Evolutionary conservation across 2,113 vertebrate genomes (phyloP), one percentile per base, ranked within the genome.

Genomic region (Pelmatolapia mariae): DNA sequence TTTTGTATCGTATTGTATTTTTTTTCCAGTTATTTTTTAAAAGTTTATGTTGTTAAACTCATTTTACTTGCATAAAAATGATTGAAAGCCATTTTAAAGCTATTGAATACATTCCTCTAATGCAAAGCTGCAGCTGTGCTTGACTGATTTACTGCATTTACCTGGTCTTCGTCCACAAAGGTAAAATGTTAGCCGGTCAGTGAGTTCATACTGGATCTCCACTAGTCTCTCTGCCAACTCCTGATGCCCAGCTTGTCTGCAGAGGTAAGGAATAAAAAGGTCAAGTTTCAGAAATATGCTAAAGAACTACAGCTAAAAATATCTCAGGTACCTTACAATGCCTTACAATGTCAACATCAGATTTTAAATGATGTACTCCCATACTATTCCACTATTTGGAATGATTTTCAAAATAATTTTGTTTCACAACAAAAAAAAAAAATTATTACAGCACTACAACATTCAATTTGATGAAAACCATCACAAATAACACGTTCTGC

Each of bases 201-300:
- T 99, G 89, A 99, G 97, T 90, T 99, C 98, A 10, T 98, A 99
- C 94, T 99, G 98, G 54, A 99, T 99, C 93, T 99, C 98, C 82
- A 99, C 96, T 12, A 99, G 97, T 82, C 99, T 93, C 22, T 99
- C 98, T 16, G 98, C 98, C 89, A 99, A 95, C 26, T 99, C 98
- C 16, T 98, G 97, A 86, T 99, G 98, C 15, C 98, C 99, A 36
- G 98, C 98, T 97, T 99, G 98, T 89, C 99, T 99, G 94, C 54
- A 81, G 84, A 66, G 89, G 91, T 87, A 36, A 53, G 19, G 29
- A 84, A 89, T 52, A 66, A 43, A 79, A 86, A 80, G 36, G 19
- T 71, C 11, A 83, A 15, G 2, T 24, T 81, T 81, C 22, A 68
- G 9, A 82, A 54, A 85, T 66, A 3, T 13, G 38, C 38, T 53